These are phyloP conservation scores for Noctuana brunneofusca DNA, from an alignment of 2,888 invertebrate genomes.

Conservation along the genomic window DNA sequence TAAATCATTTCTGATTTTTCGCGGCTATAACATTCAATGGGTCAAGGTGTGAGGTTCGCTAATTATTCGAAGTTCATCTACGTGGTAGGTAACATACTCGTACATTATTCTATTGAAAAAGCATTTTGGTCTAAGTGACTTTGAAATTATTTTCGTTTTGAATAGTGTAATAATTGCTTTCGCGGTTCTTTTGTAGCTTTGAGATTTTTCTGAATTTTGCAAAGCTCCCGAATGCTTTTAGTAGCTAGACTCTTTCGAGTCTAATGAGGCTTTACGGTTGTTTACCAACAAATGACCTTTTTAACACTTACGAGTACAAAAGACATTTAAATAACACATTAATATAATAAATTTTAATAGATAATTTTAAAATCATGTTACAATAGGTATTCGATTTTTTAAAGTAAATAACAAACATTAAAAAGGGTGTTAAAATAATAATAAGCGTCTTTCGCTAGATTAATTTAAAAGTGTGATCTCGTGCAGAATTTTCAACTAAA, in stretches of 20 bases:
- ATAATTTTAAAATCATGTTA: too few species aligned
- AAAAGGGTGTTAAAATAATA: too few species aligned
- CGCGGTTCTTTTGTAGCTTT: background rate
- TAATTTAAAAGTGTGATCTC: slow-evolving; percentile 8
- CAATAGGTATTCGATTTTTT: too few species aligned
- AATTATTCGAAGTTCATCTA: slow-evolving; percentile 24
- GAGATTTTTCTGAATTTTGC: background rate
- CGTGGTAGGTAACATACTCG: background rate
- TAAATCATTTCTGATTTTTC: slow-evolving; percentile 42
- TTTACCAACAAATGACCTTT: background rate
- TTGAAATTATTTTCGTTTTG: slow-evolving; percentile 13
- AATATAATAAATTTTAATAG: too few species aligned
- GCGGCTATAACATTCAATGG: slow-evolving; percentile 38
- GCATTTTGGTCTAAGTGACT: background rate
- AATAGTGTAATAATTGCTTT: background rate
- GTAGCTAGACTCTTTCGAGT: background rate
- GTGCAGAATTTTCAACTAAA: slow-evolving; percentile 1
- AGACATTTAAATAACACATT: background rate
- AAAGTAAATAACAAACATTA: too few species aligned
- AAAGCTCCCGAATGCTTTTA: background rate
- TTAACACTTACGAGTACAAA: too few species aligned
- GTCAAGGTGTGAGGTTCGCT: slow-evolving; percentile 50
- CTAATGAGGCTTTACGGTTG: background rate
- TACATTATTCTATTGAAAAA: slow-evolving; percentile 13
- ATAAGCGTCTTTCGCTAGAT: background rate